Percentiles rank a stretch among this genome's conserved stretches.
phyloP scores from a whole-genome alignment of 1,140 invertebrate species.

The Brevipalpus yothersi region DNA sequence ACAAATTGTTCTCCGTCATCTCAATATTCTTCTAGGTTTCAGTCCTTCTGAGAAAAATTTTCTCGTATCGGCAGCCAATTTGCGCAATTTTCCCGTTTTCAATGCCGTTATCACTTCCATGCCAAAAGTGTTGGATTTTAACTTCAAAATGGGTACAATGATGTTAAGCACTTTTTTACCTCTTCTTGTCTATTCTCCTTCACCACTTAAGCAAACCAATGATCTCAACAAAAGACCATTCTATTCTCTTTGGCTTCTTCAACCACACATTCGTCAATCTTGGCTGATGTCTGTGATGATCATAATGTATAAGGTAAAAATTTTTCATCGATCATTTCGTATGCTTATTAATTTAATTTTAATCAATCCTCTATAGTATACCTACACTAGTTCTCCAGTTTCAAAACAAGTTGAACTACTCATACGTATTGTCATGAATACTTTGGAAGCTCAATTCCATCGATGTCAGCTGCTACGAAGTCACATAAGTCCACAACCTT shows the following conservation, averaged over 20 bases:
- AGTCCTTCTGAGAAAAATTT: constrained; percentile 69
- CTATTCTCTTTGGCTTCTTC: constrained; percentile 67
- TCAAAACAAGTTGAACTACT: constrained; percentile 50
- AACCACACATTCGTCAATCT: constrained; percentile 51
- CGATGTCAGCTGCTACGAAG: constrained; percentile 51
- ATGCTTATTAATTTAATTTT: not conserved
- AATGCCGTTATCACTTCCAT: constrained; percentile 61
- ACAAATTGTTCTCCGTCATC: constrained; percentile 64
- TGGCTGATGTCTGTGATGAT: constrained; percentile 87
- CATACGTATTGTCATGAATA: constrained; percentile 76
- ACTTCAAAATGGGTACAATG: constrained; percentile 63
- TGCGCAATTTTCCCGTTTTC: constrained; percentile 75
- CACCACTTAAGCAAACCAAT: constrained; percentile 30
- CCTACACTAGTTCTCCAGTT: constrained; percentile 56
- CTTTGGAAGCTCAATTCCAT: constrained; percentile 68
- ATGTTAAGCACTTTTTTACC: constrained; percentile 60
- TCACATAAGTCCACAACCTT: constrained; percentile 32
- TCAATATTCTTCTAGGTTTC: constrained; percentile 78
- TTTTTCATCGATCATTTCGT: not conserved
- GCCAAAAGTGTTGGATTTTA: constrained; percentile 46
- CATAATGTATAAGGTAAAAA: constrained; percentile 70
- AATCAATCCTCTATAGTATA: constrained; percentile 37
- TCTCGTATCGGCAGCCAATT: constrained; percentile 56
- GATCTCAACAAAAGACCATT: constrained; percentile 26
- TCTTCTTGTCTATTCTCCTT: constrained; percentile 63